Percentiles rank a stretch among this genome's conserved stretches.
phyloP scores from a whole-genome alignment of 2,113 vertebrate genomes.

The Chelonoidis abingdonii region DNA sequence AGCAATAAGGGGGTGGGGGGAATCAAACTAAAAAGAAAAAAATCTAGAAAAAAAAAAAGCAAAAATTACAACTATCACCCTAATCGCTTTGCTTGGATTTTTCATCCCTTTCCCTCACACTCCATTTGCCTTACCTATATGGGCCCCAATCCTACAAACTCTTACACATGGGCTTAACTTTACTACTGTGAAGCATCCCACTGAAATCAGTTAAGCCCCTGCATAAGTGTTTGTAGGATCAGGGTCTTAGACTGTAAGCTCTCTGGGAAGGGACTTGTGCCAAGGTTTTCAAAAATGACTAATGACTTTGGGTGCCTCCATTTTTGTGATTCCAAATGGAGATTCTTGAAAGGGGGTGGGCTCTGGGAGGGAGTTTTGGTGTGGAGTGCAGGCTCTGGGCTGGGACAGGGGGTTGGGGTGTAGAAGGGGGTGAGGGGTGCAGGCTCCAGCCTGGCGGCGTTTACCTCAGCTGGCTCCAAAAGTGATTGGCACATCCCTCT shows the following conservation, averaged over 20 bases:
- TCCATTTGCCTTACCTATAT: conserved; percentile 55
- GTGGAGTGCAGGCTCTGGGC: no score
- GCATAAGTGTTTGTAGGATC: background rate
- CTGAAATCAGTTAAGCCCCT: background rate
- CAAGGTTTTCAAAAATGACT: background rate
- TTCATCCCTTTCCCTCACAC: conserved; percentile 7
- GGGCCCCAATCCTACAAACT: background rate
- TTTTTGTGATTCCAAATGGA: background rate
- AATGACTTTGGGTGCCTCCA: background rate
- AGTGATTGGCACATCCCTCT: no score
- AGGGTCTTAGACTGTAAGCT: background rate
- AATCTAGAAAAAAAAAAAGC: conserved; percentile 37
- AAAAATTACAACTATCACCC: background rate
- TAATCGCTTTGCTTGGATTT: conserved; percentile 45
- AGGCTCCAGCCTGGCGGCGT: no score
- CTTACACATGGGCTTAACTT: conserved; percentile 58
- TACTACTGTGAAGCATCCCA: conserved; percentile 44
- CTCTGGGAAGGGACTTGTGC: background rate
- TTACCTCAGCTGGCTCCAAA: no score
- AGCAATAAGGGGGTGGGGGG: conserved; percentile 26
- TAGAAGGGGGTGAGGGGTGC: no score
- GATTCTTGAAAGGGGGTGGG: background rate
- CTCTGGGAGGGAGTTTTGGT: no score
- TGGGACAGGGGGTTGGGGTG: no score
- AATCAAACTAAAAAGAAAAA: background rate